Evolutionary conservation across 2,113 vertebrate genomes (phyloP), one percentile per base, ranked within the genome.

Genomic region (Hippocampus zosterae): DNA sequence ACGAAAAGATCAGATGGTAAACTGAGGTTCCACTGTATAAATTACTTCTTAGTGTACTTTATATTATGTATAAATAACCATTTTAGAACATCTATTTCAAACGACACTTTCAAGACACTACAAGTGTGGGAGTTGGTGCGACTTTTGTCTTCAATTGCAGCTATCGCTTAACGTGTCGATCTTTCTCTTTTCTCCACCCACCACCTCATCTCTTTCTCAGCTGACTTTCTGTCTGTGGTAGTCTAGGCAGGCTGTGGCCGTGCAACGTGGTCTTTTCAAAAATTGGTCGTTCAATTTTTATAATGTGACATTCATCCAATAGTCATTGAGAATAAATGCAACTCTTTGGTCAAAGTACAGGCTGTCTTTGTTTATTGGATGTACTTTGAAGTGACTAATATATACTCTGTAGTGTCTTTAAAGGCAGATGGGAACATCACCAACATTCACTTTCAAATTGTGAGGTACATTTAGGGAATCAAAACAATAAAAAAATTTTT

Each of bases 291-390:
- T 42, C 41, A 42, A 42, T 48, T 48, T 48, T 48, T 48, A 13
- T 46, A 42, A 25, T 27, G n/a, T 56, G 29, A 33, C 29, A 33
- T 33, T 33, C 29, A 33, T 56, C 53, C n/a, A 25, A 11, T n/a
- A 27, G 23, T 56, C 8, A 53, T 13, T n/a, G 12, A 21, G n/a
- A 73, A 85, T 61, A 63, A 84, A 77, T 50, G 41, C 65, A 75
- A 85, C 66, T 68, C 27, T 13, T 37, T 29, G 37, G 60, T 81
- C 70, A 62, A 79, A 86, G 70, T 90, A 89, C 83, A 90, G 81
- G 88, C 90, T 76, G 63, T 83, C 70, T 87, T 78, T 77, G 23
- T 91, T 91, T 90, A 91, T 91, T 91, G 67, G 66, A 84, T 89
- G 81, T 84, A 85, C 68, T 85, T 89, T 87, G 83, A 81, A 88